A percentile compares a stretch with the other conserved stretches of the same genome.
Evolutionary conservation across 2,113 vertebrate genomes (phyloP).

Genomic region (Argyrosomus japonicus): DNA sequence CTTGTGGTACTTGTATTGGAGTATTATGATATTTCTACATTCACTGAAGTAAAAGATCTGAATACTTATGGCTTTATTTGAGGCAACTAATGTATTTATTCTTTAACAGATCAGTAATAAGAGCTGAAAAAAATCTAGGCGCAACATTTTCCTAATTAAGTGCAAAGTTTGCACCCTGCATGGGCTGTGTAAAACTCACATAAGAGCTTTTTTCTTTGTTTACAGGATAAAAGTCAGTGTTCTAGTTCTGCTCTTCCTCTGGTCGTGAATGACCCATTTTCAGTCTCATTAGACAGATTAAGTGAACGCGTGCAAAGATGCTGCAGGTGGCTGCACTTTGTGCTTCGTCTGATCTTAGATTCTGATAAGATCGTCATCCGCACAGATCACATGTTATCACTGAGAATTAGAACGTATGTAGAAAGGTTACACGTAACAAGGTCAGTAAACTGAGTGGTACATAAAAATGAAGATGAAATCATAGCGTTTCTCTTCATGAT

Average conservation of each 20-base stretch:
- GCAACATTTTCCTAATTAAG: neutral
- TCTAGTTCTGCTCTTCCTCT: conserved; percentile 43
- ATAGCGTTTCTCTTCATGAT: neutral
- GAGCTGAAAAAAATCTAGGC: neutral
- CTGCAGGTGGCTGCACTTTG: conserved; percentile 3
- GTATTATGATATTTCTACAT: neutral
- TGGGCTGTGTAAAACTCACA: neutral
- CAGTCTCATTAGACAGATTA: neutral
- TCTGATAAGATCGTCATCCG: conserved; percentile 30
- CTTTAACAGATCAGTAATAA: neutral
- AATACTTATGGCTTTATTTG: neutral
- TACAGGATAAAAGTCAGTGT: neutral
- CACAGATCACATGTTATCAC: neutral
- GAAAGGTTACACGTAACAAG: neutral
- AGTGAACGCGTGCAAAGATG: neutral
- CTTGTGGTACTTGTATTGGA: neutral
- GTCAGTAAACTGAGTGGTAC: neutral
- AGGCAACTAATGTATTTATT: neutral
- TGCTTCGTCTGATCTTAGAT: neutral
- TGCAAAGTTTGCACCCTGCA: neutral
- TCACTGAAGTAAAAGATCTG: neutral
- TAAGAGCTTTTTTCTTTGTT: neutral
- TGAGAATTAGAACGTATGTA: neutral
- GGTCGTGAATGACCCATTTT: conserved; percentile 60
- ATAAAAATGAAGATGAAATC: neutral